A percentile compares a stretch with the other conserved stretches of the same genome.
Evolutionary conservation across 2,888 invertebrate genomes (phyloP).

Genomic region (Stenchaetothrips biformis): DNA sequence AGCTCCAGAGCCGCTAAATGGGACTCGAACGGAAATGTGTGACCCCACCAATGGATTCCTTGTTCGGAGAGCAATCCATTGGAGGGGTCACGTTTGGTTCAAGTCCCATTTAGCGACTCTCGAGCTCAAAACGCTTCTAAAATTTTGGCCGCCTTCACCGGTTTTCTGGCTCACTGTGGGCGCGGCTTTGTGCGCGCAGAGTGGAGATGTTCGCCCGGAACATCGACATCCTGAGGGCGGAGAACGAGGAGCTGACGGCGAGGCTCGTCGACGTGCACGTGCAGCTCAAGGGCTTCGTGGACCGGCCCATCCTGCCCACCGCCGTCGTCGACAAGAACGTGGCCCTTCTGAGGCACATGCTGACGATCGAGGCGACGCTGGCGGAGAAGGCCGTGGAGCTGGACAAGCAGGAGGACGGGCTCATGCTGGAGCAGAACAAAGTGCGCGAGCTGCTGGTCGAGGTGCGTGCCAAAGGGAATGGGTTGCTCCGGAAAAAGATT

Average conservation of each 20-base stretch:
- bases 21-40: no score
- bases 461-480: neutral
- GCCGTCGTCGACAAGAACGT: slow-evolving; percentile 3
- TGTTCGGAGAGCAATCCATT: no score
- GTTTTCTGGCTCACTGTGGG: no score
- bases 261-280: neutral
- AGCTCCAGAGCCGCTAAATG: no score
- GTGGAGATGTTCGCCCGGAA: neutral
- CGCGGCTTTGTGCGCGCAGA: no score
- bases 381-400: slow-evolving; percentile 17
- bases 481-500: neutral
- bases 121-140: no score
- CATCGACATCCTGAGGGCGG: neutral
- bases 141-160: no score
- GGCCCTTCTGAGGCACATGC: neutral
- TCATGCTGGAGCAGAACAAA: neutral
- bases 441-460: slow-evolving; percentile 3
- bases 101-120: no score
- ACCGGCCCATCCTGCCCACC: neutral
- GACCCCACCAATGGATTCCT: no score
- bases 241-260: neutral
- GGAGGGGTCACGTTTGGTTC: no score
- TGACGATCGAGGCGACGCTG: slow-evolving; percentile 6
- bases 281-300: neutral
- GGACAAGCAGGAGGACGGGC: neutral